phyloP scores from a whole-genome alignment of 2,888 invertebrate genomes.

The Hedychridium roseum region DNA sequence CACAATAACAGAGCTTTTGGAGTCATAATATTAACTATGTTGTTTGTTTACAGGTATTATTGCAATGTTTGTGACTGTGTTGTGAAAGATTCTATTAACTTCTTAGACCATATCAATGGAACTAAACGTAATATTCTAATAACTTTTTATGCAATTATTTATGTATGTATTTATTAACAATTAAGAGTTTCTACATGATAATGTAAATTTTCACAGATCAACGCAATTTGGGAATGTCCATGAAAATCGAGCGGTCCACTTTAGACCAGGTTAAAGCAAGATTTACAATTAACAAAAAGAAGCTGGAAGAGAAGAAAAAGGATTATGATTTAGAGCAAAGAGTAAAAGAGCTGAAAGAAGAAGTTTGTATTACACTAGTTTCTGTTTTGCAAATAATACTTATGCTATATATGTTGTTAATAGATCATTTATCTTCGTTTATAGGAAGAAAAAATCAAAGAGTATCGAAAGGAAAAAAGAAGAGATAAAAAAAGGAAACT shows the following conservation, averaged over 20 bases:
- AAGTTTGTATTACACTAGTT: slow-evolving; percentile 71
- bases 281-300: slow-evolving; percentile 92
- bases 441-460: slow-evolving; percentile 89
- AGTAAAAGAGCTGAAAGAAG: slow-evolving; percentile 92
- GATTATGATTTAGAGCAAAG: slow-evolving; percentile 94
- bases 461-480: slow-evolving; percentile 85
- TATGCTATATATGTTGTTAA: background rate
- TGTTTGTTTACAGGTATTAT: slow-evolving; percentile 79
- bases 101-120: slow-evolving; percentile 99
- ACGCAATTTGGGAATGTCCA: slow-evolving; percentile 97
- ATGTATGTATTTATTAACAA: background rate
- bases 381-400: slow-evolving; percentile 1
- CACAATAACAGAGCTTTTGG: no score
- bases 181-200: background rate
- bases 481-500: slow-evolving; percentile 89
- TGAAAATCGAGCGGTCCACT: slow-evolving; percentile 95
- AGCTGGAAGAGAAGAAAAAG: slow-evolving; percentile 92
- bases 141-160: background rate
- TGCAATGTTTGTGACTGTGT: slow-evolving; percentile 99
- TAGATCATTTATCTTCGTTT: slow-evolving; percentile 1
- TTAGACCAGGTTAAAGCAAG: slow-evolving; percentile 93
- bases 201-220: slow-evolving; percentile 71
- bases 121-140: slow-evolving; percentile 81
- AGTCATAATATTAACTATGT: slow-evolving; percentile 8
- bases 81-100: slow-evolving; percentile 99